phyloP scores from a whole-genome alignment of 2,113 vertebrate genomes.

The Tonatia bakeri region DNA sequence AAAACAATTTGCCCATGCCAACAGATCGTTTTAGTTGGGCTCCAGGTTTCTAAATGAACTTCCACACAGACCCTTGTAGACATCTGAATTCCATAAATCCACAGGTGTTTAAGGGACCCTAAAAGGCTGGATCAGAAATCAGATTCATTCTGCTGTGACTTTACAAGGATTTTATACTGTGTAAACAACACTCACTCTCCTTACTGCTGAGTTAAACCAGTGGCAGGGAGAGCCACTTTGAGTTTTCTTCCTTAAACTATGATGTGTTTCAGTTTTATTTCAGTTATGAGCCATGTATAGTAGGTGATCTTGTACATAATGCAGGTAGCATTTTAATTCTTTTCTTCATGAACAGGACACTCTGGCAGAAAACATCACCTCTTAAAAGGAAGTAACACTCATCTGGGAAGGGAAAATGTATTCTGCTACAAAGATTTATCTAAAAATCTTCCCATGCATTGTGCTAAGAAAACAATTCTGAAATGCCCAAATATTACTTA shows the following conservation, averaged over 20 bases:
- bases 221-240: constrained; percentile 78
- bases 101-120: constrained; percentile 86
- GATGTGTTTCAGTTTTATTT: constrained; percentile 40
- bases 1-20: constrained; percentile 66
- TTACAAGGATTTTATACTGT: constrained; percentile 85
- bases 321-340: not conserved
- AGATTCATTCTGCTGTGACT: constrained; percentile 79
- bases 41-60: constrained; percentile 80
- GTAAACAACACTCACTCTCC: constrained; percentile 80
- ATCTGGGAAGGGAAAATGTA: not conserved
- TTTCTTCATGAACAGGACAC: not conserved
- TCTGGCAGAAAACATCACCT: not conserved
- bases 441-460: not conserved
- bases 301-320: constrained; percentile 30
- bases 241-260: constrained; percentile 65
- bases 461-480: not conserved
- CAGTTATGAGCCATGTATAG: not conserved
- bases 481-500: not conserved
- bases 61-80: constrained; percentile 77
- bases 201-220: constrained; percentile 81
- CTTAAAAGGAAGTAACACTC: not conserved
- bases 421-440: not conserved
- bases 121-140: constrained; percentile 81
- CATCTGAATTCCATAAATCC: constrained; percentile 86
- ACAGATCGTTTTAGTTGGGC: constrained; percentile 74